Evolutionary conservation across 2,888 invertebrate genomes (phyloP).

Genomic region (Ichneumoninae sp.): DNA sequence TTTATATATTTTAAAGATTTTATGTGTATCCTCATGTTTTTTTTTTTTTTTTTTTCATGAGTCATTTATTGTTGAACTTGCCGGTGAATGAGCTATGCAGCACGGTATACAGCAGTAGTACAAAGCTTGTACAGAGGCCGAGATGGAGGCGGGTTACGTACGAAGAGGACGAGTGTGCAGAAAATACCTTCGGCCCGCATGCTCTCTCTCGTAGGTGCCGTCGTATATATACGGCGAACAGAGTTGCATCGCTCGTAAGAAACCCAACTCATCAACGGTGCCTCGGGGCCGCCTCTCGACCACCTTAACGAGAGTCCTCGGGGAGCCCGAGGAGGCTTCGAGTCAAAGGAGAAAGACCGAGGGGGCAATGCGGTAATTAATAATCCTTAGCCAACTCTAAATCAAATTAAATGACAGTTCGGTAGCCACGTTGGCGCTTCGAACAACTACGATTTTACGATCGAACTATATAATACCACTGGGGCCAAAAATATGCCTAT

Average conservation of each 20-base stretch:
- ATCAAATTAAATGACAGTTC: slow-evolving; percentile 76
- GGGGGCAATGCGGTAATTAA: slow-evolving; percentile 72
- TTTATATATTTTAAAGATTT: too few relatives aligned
- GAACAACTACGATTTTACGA: slow-evolving; percentile 27
- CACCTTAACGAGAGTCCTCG: slow-evolving; percentile 70
- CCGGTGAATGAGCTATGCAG: slow-evolving; percentile 44
- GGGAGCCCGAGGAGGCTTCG: slow-evolving; percentile 21
- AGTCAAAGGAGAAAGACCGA: slow-evolving; percentile 26
- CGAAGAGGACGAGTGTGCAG: slow-evolving; percentile 53
- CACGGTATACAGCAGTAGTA: slow-evolving; percentile 39
- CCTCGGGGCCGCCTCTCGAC: slow-evolving; percentile 65
- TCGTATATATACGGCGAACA: slow-evolving; percentile 48
- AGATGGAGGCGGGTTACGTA: slow-evolving; percentile 57
- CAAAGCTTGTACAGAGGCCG: slow-evolving; percentile 46
- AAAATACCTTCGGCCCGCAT: slow-evolving; percentile 25
- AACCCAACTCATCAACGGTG: slow-evolving; percentile 70
- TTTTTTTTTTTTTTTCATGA: slow-evolving; percentile 17
- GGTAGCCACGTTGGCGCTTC: slow-evolving; percentile 63
- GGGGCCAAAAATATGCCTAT: not conserved
- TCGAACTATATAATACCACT: slow-evolving; percentile 27
- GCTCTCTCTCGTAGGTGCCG: slow-evolving; percentile 40
- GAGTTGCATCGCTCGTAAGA: slow-evolving; percentile 68
- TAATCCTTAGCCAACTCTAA: slow-evolving; percentile 73
- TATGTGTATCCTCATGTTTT: slow-evolving; percentile 36
- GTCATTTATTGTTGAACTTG: slow-evolving; percentile 58